Base-by-base conservation (phyloP, 2,888 invertebrate genomes). In the Mythimna vitellina region DNA sequence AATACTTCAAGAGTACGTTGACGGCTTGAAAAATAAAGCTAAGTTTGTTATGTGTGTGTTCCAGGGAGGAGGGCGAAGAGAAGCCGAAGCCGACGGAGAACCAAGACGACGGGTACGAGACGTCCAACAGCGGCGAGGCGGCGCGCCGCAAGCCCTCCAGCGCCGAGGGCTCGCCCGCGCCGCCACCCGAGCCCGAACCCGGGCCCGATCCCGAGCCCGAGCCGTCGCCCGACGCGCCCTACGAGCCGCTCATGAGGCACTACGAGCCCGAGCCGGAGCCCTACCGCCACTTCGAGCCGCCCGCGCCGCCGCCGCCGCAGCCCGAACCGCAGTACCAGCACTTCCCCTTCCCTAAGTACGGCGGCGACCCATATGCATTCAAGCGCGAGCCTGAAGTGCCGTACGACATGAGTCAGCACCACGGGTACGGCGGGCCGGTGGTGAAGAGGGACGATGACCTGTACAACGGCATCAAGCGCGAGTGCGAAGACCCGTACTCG, bases 101-200 rank as follows among this genome's bases (percentile, higher is more conserved):
- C 89, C 97, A 98, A 90, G 98, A 98, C 96, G 98, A 98, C 96
- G 98, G 98, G 85, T 98, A 98, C 96, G 98, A 98, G 96, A 98
- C 98, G 87, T 98, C 98, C 95, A 98, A 97, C 87, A 97, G 97
- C 89, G 97, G 96, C 90, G 96, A 96, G 93, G 94, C 93, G 92
- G 91, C 94, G 92, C 95, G 95, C 85, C 94, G 94, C 90, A 94
- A 94, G 92, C 92, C 92, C 89, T 89, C 93, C 88, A 88, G 93
- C 93, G 86, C 90, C 54, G 91, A 90, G 89, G 90, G 89, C 87
- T 90, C 92, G 84, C 92, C 91, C 82, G 89, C 91, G 89, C 92
- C 90, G 82, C 92, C 93, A 70, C 87, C 92, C 79, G 89, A 89
- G 84, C 90, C 92, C 79, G 89, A 89, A 84, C 90, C 93, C 46